Evolutionary conservation across 2,888 invertebrate genomes (phyloP).

Genomic region (Torymus texanus): DNA sequence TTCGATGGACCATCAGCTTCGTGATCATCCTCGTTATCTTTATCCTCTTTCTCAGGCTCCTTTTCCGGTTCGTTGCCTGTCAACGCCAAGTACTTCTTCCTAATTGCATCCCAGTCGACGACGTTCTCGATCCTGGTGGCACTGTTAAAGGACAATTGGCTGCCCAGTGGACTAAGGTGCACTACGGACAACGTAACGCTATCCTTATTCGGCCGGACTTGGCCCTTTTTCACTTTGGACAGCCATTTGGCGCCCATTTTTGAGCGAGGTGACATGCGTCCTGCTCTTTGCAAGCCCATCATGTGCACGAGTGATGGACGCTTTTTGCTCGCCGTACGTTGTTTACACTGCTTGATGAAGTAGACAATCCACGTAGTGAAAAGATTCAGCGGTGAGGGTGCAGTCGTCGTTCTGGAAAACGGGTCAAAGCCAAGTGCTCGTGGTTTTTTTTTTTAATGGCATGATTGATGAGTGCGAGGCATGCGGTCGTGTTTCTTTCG

Average conservation of each 20-base stretch:
- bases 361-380: slow-evolving; percentile 80
- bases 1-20: slow-evolving; percentile 7
- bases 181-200: slow-evolving; percentile 88
- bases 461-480: not conserved
- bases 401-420: slow-evolving; percentile 79
- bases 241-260: slow-evolving; percentile 77
- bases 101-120: slow-evolving; percentile 93
- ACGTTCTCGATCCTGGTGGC: slow-evolving; percentile 91
- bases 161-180: slow-evolving; percentile 89
- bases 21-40: slow-evolving; percentile 66
- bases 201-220: slow-evolving; percentile 75
- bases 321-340: slow-evolving; percentile 74
- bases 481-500: not conserved
- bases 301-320: slow-evolving; percentile 76
- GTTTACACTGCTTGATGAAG: slow-evolving; percentile 76
- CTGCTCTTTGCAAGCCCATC: slow-evolving; percentile 75
- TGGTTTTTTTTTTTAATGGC: not conserved
- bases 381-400: slow-evolving; percentile 84
- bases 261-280: slow-evolving; percentile 75
- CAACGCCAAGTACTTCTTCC: slow-evolving; percentile 91
- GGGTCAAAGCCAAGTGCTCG: slow-evolving; percentile 23
- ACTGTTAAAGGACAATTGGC: slow-evolving; percentile 88
- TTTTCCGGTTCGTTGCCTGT: slow-evolving; percentile 80
- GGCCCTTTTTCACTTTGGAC: slow-evolving; percentile 76
- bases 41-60: slow-evolving; percentile 68